Evolutionary conservation across 2,888 invertebrate genomes (phyloP).

Genomic region (Zygogramma bicolorata): DNA sequence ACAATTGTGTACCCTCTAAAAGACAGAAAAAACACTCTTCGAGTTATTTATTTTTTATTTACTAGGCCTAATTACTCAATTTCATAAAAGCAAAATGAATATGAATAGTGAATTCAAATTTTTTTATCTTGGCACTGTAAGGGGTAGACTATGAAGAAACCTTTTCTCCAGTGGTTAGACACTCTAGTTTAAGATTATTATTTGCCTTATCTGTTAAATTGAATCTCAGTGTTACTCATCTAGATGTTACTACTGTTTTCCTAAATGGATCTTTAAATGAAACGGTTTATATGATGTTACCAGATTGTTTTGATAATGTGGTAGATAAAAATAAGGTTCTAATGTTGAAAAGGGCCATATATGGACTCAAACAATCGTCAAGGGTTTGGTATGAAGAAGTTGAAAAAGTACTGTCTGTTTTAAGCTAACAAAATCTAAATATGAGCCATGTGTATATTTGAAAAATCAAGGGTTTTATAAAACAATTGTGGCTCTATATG

Average conservation of each 20-base stretch:
- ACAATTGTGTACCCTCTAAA: too few species aligned
- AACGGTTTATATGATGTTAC: background rate
- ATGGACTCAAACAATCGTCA: slow-evolving; percentile 40
- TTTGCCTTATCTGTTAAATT: slow-evolving; percentile 1
- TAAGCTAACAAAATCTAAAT: slow-evolving; percentile 35
- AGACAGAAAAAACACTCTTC: too few species aligned
- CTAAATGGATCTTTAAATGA: slow-evolving; percentile 6
- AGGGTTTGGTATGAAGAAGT: slow-evolving; percentile 18
- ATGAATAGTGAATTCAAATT: too few species aligned
- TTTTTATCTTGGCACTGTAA: too few species aligned
- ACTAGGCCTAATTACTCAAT: too few species aligned
- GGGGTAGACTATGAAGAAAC: too few species aligned
- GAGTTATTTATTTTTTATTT: too few species aligned
- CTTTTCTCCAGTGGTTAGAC: too few species aligned
- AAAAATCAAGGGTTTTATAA: slow-evolving; percentile 27
- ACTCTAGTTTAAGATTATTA: background rate
- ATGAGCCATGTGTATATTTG: slow-evolving; percentile 24
- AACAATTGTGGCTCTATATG: slow-evolving; percentile 40
- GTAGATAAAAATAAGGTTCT: background rate
- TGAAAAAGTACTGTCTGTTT: slow-evolving; percentile 10
- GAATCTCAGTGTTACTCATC: background rate
- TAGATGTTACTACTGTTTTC: slow-evolving; percentile 12
- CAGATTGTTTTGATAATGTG: background rate
- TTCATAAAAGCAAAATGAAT: too few species aligned
- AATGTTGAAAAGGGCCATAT: slow-evolving; percentile 37